phyloP scores from a whole-genome alignment of 2,888 invertebrate genomes.

The Falcaria lacertinaria region DNA sequence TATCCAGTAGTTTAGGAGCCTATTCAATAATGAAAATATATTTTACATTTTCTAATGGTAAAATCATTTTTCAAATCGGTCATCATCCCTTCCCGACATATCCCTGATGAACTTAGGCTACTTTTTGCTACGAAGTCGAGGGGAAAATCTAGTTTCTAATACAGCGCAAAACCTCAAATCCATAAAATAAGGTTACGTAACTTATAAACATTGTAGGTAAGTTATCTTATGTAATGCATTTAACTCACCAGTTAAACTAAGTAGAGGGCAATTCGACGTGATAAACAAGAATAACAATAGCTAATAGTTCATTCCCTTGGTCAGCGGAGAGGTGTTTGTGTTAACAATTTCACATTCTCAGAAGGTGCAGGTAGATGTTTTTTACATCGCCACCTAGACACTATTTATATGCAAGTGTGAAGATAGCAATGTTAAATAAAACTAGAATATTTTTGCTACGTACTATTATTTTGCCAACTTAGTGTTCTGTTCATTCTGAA shows the following conservation, averaged over 20 bases:
- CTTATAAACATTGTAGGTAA: neutral
- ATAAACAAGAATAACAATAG: conserved; percentile 34
- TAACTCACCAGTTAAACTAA: conserved; percentile 22
- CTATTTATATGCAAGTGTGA: conserved; percentile 2
- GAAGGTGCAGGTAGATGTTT: conserved; percentile 66
- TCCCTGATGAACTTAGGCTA: too few relatives aligned
- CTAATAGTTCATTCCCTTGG: conserved; percentile 7
- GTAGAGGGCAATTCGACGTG: conserved; percentile 41
- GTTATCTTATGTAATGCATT: neutral
- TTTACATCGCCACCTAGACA: conserved; percentile 37
- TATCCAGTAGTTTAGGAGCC: too few relatives aligned
- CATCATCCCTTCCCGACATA: too few relatives aligned
- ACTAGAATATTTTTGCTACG: neutral
- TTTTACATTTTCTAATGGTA: too few relatives aligned
- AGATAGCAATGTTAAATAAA: neutral
- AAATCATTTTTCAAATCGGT: too few relatives aligned
- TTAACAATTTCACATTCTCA: conserved; percentile 68
- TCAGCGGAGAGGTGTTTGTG: conserved; percentile 38
- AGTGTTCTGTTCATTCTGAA: too few relatives aligned
- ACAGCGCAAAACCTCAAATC: neutral
- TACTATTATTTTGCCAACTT: too few relatives aligned
- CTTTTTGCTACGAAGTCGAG: too few relatives aligned
- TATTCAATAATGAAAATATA: too few relatives aligned
- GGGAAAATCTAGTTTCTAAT: too few relatives aligned
- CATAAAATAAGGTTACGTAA: neutral